Base-by-base conservation (phyloP, 1,140 invertebrate species). In the Aphis gossypii region DNA sequence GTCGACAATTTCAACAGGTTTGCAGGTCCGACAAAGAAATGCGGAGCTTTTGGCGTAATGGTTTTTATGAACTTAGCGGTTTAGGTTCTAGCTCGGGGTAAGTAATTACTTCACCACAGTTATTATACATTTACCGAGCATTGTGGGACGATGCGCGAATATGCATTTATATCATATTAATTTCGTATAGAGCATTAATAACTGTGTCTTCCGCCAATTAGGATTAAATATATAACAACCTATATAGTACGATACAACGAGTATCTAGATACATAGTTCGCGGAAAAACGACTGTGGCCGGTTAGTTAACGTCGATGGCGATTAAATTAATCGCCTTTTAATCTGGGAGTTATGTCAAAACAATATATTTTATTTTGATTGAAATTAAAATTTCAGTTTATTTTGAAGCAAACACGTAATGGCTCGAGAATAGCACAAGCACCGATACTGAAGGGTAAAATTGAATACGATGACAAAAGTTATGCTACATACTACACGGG, bases 161-260 rank as follows among this genome's bases (percentile, higher is more conserved):
- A 5, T 14, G 60, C 30, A 76, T 76, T 76, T n/a, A n/a, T 76
- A n/a, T 76, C 60, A n/a, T n/a, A 76, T 76, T 76, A 76, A 76
- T 76, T 76, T 76, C n/a, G 60, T 76, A 76, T n/a, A 35, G n/a
- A 76, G 60, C n/a, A 76, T 76, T 76, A 76, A 35, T 76, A n/a
- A 76, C 14, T 76, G 14, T n/a, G 14, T 4, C 60, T 76, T 76
- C 30, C 60, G 4, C 60, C 30, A 2, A 68, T 11, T 68, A 68
- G 60, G 56, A 18, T 51, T 60, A 30, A 7, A 76, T n/a, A 25
- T 68, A n/a, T n/a, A 6, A n/a, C n/a, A 14, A 18, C n/a, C 60
- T 76, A 2, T n/a, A 14, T 21, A 51, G 18, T 51, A 51, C 1
- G 60, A 76, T 18, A 18, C 30, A 35, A 76, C n/a, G 30, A 76